Base-by-base conservation (phyloP, 2,888 invertebrate genomes). In the Chloroclysta siterata region DNA sequence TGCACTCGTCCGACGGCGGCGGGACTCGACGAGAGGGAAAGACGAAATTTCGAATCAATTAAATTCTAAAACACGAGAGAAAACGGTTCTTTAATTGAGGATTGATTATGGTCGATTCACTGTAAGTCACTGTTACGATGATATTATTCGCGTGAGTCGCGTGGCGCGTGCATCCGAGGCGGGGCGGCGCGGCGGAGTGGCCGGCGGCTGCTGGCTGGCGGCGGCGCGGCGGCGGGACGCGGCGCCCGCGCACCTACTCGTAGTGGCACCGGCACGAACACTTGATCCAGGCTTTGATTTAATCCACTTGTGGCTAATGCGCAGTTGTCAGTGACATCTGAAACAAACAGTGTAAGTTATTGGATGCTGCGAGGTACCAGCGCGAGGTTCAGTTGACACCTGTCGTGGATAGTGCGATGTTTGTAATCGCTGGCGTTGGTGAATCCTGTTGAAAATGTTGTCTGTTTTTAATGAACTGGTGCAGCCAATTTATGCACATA, bases 181-280 rank as follows among this genome's bases (percentile, higher is more conserved):
- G 80, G 73, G 80, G 78, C 77, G 75, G 82, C 74, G 81, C 85
- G 81, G 77, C 73, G 85, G 87, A 88, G 76, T 90, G 88, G n/a
- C 71, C 68, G 70, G 60, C 62, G 58, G 81, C 84, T 39, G 36
- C 36, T 10, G 11, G 33, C 33, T 11, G 14, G 46, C 46, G 15
- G 15, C 67, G 70, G 60, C 63, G 14, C 46, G 42, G 17, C 42
- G 80, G 77, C 73, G 85, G 85, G 22, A 22, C 22, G 22, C 22
- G 1, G 22, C 22, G 22, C 22, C 22, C 22, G 22, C 22, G 22
- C 22, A 22, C 22, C 22, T 22, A 2, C 22, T 22, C 22, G 22
- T 22, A 3, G 22, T 22, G 22, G 22, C 22, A 22, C 22, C 73
- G 72, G 77, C 78, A 79, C 73, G 76, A 68, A 60, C 68, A 51